A percentile compares a stretch with the other conserved stretches of the same genome.
Conservation (phyloP, 2,888 invertebrate species). For the Pegoplata infirma region DNA sequence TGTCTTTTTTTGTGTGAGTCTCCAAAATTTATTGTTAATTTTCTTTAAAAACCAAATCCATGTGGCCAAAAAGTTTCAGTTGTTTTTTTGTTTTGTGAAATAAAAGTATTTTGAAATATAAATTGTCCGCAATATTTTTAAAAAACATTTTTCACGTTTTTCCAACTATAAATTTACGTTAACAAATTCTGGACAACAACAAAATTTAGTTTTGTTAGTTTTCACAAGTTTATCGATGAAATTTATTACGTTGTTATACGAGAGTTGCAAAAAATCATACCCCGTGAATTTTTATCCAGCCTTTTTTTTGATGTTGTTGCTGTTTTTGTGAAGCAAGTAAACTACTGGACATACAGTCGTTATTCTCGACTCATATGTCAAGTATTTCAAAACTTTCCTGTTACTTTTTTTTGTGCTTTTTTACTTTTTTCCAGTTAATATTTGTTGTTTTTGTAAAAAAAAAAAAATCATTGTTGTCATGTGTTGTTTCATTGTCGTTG, state of each 20-base stretch:
- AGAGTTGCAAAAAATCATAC: conserved; percentile 48
- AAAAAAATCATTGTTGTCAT: conserved; percentile 51
- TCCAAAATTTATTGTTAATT: conserved; percentile 54
- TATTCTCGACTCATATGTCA: conserved; percentile 63
- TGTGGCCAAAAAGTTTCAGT: conserved; percentile 60
- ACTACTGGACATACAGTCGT: conserved; percentile 6
- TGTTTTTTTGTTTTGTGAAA: not conserved
- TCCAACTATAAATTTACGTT: conserved; percentile 52
- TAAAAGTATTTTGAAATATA: conserved; percentile 36
- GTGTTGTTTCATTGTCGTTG: conserved; percentile 44
- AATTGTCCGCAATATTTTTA: conserved; percentile 51
- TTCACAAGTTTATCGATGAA: conserved; percentile 66
- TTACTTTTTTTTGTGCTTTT: conserved; percentile 21
- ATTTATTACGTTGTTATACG: conserved; percentile 64
- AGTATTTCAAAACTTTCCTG: conserved; percentile 63
- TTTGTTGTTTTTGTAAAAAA: too few species aligned
- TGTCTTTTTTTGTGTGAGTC: not conserved
- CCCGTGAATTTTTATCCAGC: conserved; percentile 2
- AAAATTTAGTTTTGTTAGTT: conserved; percentile 44
- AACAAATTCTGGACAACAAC: conserved; percentile 38
- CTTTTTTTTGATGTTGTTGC: too few species aligned
- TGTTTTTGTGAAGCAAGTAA: not conserved
- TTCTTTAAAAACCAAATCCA: conserved; percentile 59
- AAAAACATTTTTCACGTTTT: conserved; percentile 40
- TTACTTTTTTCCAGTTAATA: too few species aligned